phyloP scores from a whole-genome alignment of 2,888 invertebrate genomes.

The Platycheirus albimanus region DNA sequence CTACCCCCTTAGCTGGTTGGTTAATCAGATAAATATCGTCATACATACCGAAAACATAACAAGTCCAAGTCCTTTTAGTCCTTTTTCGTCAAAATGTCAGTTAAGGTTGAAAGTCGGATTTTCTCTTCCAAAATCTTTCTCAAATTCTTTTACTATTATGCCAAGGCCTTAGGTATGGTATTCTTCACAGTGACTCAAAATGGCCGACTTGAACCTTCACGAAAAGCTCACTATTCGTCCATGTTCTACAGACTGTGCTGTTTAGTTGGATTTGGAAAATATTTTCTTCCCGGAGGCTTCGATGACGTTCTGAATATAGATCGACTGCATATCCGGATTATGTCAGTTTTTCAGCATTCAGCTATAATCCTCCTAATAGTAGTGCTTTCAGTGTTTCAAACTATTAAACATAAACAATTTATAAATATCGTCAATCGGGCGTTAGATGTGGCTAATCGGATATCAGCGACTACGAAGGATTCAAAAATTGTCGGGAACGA shows the following conservation, averaged over 20 bases:
- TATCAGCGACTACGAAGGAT: not conserved
- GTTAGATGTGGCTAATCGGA: not conserved
- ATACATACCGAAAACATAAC: too few relatives aligned
- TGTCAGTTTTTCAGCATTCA: not conserved
- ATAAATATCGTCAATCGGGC: conserved; percentile 2
- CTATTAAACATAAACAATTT: not conserved
- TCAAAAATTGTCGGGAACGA: not conserved
- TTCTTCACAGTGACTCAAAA: not conserved
- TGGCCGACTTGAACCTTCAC: not conserved
- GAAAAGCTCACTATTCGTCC: not conserved
- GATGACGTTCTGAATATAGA: not conserved
- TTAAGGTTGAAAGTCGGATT: not conserved
- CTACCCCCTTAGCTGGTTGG: too few relatives aligned
- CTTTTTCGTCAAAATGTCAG: not conserved
- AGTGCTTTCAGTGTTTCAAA: conserved; percentile 6
- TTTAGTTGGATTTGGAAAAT: not conserved
- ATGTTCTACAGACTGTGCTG: not conserved
- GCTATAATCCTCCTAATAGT: not conserved
- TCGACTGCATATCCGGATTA: not conserved
- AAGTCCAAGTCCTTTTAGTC: too few relatives aligned
- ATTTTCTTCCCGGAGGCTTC: not conserved
- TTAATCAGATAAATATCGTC: too few relatives aligned
- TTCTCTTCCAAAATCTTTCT: not conserved
- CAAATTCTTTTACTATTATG: conserved; percentile 7
- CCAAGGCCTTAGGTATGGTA: not conserved